Base-by-base conservation (phyloP, 2,888 invertebrate species). In the Parascotia fuliginaria region DNA sequence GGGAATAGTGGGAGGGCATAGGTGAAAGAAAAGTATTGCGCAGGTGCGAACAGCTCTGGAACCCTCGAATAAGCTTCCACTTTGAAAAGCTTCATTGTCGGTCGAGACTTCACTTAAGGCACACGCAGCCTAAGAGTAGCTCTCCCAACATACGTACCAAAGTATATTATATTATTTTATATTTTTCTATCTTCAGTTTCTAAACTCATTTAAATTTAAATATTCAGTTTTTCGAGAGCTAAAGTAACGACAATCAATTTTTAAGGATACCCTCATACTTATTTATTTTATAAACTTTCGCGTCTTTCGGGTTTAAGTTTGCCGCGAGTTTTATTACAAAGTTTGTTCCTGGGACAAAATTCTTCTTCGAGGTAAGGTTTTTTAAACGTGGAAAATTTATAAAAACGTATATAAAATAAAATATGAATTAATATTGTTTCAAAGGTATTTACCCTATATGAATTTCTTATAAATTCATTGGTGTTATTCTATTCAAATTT, bases 31-130 rank as follows among this genome's bases (percentile, higher is more conserved):
- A n/a, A n/a, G 29, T 43, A 66, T 22, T 76, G 84, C 85, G 83
- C 83, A 81, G 72, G 81, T 77, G 64, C 55, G 52, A 53, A 38
- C 68, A 73, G 74, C 75, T 74, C 41, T 39, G 41, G 45, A 61
- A 37, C 36, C 62, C 41, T 47, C 37, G 63, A 73, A 73, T 66
- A 69, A 73, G 66, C 60, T 57, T 46, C 45, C 43, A 43, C 44
- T 36, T 12, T 22, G 12, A 9, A 31, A 46, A 39, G 33, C 50
- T 49, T 42, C 57, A 64, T 42, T 55, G 49, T 55, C 44, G 44
- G 59, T 63, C 50, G 42, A 59, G 56, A 19, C 48, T 33, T 40
- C 57, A 38, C 39, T 16, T 27, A 15, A 58, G 34, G 49, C 52
- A 45, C 43, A 14, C 45, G 64, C 32, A 32, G 44, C 55, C 33